Conservation (phyloP, 2,888 invertebrate genomes). For the Zeuzera pyrina region DNA sequence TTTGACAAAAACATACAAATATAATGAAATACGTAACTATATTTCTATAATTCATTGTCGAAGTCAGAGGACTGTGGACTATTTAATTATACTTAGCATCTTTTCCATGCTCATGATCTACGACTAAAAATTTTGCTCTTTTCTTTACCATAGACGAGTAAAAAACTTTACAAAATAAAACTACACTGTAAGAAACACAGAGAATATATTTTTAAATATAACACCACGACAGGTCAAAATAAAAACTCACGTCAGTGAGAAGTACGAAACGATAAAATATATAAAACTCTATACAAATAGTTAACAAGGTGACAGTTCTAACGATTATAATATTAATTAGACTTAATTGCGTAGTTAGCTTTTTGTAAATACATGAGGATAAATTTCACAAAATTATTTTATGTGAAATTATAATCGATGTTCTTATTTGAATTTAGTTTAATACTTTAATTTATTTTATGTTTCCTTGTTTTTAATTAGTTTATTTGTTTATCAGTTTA, state of each 20-base stretch:
- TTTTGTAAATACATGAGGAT: constrained; percentile 18
- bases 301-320: constrained; percentile 60
- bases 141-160: too few relatives aligned
- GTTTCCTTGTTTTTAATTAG: too few relatives aligned
- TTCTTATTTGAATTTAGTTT: too few relatives aligned
- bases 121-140: too few relatives aligned
- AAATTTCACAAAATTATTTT: constrained; percentile 4
- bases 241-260: constrained; percentile 59
- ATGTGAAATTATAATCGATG: constrained; percentile 3
- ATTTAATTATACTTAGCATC: too few relatives aligned
- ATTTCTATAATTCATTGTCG: too few relatives aligned
- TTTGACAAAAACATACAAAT: too few relatives aligned
- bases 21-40: too few relatives aligned
- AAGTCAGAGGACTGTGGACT: too few relatives aligned
- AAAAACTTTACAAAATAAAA: too few relatives aligned
- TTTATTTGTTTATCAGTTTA: neutral
- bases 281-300: constrained; percentile 69
- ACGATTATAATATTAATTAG: constrained; percentile 24
- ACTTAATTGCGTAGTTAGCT: constrained; percentile 13
- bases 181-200: constrained; percentile 60
- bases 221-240: constrained; percentile 69
- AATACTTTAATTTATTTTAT: neutral
- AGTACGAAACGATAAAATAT: constrained; percentile 59
- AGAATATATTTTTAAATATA: constrained; percentile 70
- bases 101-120: too few relatives aligned